A percentile compares a stretch with the other conserved stretches of the same genome.
These are phyloP conservation scores for Amphiprion clarkii DNA, from an alignment of 2,797 vertebrate species.

Conservation along the genomic window DNA sequence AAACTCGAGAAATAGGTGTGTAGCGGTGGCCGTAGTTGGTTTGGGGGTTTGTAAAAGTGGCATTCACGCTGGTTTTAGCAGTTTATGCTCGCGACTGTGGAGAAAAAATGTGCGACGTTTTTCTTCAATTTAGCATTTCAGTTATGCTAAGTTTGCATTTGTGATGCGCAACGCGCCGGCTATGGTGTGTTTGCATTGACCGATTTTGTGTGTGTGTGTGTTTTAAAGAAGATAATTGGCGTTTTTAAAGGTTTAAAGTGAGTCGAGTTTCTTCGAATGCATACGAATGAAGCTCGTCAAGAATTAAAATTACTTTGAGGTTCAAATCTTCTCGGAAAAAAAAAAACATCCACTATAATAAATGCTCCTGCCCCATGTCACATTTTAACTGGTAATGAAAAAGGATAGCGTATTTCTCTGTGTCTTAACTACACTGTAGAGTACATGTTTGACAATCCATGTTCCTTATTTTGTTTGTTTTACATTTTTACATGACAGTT, in stretches of 20 bases:
- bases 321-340: neutral
- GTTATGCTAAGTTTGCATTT: constrained; percentile 14
- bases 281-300: neutral
- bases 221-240: neutral
- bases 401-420: too few relatives aligned
- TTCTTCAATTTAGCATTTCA: neutral
- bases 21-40: neutral
- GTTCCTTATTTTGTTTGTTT: neutral
- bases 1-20: neutral
- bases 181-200: neutral
- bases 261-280: neutral
- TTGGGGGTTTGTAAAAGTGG: neutral
- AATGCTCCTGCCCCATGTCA: neutral
- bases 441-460: too few relatives aligned
- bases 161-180: neutral
- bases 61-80: too few relatives aligned
- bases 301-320: neutral
- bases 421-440: too few relatives aligned
- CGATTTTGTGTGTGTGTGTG: neutral
- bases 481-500: neutral
- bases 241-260: neutral
- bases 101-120: neutral
- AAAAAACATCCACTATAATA: too few relatives aligned
- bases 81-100: neutral
- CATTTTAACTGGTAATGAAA: neutral